Evolutionary conservation across 1,140 invertebrate genomes (phyloP).

Genomic region (Anastatus disparis): DNA sequence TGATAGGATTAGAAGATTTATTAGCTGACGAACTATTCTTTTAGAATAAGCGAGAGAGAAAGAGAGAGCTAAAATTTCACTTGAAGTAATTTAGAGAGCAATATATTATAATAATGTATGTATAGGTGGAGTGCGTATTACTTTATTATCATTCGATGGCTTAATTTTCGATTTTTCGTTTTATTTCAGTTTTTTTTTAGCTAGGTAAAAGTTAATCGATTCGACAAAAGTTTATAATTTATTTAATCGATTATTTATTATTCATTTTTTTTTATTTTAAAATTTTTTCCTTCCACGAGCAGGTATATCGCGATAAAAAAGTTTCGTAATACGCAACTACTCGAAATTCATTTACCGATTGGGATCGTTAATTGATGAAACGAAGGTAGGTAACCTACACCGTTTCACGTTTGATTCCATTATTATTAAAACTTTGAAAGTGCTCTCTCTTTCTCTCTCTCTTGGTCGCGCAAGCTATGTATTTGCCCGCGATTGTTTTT

Average conservation of each 20-base stretch:
- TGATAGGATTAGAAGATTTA: background rate
- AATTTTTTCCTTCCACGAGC: background rate
- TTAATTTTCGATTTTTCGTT: background rate
- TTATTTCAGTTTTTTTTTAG: too few species aligned
- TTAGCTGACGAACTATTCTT: background rate
- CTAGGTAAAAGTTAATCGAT: conserved; percentile 21
- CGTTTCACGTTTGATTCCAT: conserved; percentile 30
- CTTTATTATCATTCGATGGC: background rate
- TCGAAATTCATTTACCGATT: conserved; percentile 36
- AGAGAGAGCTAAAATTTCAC: background rate
- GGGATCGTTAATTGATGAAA: conserved; percentile 35
- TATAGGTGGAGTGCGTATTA: background rate
- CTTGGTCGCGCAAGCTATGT: too few species aligned
- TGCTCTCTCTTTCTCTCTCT: conserved; percentile 14
- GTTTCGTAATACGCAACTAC: conserved; percentile 17
- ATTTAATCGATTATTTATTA: conserved; percentile 7
- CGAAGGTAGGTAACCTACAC: too few species aligned
- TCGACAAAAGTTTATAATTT: conserved; percentile 10
- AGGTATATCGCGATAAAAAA: conserved; percentile 6
- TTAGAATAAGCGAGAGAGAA: too few species aligned
- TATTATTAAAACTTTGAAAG: conserved; percentile 40
- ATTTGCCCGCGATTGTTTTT: conserved; percentile 38
- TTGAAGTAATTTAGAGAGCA: background rate
- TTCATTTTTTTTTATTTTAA: too few species aligned
- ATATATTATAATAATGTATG: background rate